Evolutionary conservation across 2,888 invertebrate species (phyloP).

Genomic region (Drosophila nigricruria): DNA sequence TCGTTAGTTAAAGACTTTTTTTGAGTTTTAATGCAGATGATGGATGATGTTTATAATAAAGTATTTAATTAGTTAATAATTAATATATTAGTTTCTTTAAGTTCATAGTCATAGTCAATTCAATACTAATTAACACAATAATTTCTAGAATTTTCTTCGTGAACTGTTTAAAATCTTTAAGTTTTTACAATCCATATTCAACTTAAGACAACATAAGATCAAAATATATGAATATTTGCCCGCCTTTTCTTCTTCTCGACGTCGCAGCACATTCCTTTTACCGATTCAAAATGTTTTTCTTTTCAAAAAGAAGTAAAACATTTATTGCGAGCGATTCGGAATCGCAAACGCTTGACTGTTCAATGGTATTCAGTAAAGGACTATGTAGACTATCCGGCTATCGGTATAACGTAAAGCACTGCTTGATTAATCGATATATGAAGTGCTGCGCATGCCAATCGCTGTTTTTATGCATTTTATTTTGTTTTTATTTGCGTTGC

Average conservation of each 20-base stretch:
- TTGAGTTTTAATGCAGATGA: neutral
- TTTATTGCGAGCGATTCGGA: neutral
- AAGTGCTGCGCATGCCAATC: conserved; percentile 30
- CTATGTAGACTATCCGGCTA: conserved; percentile 6
- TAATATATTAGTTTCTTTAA: too few relatives aligned
- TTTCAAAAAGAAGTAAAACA: neutral
- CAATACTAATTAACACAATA: too few relatives aligned
- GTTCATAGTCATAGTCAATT: too few relatives aligned
- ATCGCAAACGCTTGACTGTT: neutral
- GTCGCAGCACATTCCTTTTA: neutral
- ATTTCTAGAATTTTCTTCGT: neutral
- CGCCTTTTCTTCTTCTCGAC: neutral
- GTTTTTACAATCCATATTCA: neutral
- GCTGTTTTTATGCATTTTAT: conserved; percentile 9
- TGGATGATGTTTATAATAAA: neutral
- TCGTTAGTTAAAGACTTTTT: neutral
- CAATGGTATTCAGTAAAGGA: conserved; percentile 1
- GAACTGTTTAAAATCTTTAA: neutral
- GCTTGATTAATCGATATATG: conserved; percentile 45
- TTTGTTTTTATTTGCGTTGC: neutral
- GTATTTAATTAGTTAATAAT: neutral
- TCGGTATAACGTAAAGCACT: conserved; percentile 23
- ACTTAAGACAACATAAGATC: neutral
- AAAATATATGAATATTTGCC: neutral
- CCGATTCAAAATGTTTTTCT: neutral